Evolutionary conservation across 2,797 vertebrate species (phyloP).

Genomic region (Hipposideros larvatus): DNA sequence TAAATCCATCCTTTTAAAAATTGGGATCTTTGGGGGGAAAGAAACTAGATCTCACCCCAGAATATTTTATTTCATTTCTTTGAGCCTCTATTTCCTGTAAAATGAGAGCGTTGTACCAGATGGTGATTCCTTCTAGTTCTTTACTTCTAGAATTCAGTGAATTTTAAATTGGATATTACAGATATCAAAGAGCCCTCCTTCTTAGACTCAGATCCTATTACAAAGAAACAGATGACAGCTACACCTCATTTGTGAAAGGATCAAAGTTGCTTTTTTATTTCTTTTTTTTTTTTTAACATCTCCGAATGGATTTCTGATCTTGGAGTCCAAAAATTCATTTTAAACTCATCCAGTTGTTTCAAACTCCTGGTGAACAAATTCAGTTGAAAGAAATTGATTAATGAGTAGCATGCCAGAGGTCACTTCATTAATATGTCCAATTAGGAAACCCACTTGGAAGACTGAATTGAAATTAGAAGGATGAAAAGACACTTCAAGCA

Average conservation of each 20-base stretch:
- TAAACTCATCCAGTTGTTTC: constrained; percentile 63
- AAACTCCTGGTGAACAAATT: constrained; percentile 64
- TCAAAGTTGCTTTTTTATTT: constrained; percentile 73
- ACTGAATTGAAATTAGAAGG: constrained; percentile 64
- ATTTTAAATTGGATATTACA: constrained; percentile 81
- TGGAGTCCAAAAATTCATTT: constrained; percentile 70
- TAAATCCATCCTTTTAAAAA: constrained; percentile 65
- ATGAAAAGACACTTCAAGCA: constrained; percentile 62
- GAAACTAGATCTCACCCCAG: constrained; percentile 63
- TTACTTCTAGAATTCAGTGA: constrained; percentile 74
- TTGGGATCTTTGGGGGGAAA: not conserved
- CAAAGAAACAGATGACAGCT: constrained; percentile 77
- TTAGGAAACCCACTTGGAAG: constrained; percentile 56
- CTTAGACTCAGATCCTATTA: constrained; percentile 74
- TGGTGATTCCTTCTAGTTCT: constrained; percentile 63
- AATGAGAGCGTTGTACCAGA: constrained; percentile 71
- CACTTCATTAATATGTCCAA: constrained; percentile 55
- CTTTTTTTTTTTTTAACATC: constrained; percentile 19
- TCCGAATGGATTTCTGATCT: constrained; percentile 50
- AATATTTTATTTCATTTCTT: constrained; percentile 79
- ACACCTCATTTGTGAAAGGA: constrained; percentile 72
- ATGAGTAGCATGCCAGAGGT: not conserved
- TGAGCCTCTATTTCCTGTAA: constrained; percentile 76
- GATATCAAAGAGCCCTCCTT: constrained; percentile 72
- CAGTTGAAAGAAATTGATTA: constrained; percentile 71